These are phyloP conservation scores for Notocelia uddmanniana DNA, from an alignment of 2,888 invertebrate species.

Conservation along the genomic window DNA sequence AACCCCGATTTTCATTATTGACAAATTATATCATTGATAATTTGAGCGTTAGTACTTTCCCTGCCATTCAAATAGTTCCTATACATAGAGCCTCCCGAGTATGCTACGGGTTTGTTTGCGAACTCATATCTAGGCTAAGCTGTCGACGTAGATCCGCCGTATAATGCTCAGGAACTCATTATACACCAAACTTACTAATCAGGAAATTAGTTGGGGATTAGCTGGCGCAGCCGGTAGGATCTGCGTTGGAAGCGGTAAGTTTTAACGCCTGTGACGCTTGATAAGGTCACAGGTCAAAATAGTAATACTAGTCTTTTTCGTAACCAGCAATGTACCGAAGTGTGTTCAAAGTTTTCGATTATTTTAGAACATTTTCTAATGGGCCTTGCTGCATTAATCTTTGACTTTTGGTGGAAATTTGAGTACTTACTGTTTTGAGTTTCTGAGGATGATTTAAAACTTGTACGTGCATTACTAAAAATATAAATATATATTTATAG, in stretches of 20 bases:
- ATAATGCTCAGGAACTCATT: conserved; percentile 37
- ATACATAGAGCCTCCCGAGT: not conserved
- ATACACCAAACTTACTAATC: conserved; percentile 31
- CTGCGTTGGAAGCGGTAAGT: conserved; percentile 5
- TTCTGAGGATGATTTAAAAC: too few species aligned
- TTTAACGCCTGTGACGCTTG: not conserved
- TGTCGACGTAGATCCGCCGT: conserved; percentile 4
- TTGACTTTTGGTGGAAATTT: too few species aligned
- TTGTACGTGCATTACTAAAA: too few species aligned
- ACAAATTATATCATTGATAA: not conserved
- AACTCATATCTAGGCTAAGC: conserved; percentile 6
- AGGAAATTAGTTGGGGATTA: conserved; percentile 41
- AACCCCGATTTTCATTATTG: too few species aligned
- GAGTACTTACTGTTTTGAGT: too few species aligned
- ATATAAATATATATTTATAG: too few species aligned
- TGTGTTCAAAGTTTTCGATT: too few species aligned
- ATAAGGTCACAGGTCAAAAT: not conserved
- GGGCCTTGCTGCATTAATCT: too few species aligned
- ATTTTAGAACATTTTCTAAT: too few species aligned
- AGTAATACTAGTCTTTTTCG: too few species aligned
- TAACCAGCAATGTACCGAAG: too few species aligned
- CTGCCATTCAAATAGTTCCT: not conserved
- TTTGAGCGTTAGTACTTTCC: not conserved
- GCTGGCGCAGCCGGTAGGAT: conserved; percentile 9
- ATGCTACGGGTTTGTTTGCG: not conserved